A percentile compares a stretch with the other conserved stretches of the same genome.
Conservation (phyloP, 2,113 vertebrate genomes). For the Indicator indicator region DNA sequence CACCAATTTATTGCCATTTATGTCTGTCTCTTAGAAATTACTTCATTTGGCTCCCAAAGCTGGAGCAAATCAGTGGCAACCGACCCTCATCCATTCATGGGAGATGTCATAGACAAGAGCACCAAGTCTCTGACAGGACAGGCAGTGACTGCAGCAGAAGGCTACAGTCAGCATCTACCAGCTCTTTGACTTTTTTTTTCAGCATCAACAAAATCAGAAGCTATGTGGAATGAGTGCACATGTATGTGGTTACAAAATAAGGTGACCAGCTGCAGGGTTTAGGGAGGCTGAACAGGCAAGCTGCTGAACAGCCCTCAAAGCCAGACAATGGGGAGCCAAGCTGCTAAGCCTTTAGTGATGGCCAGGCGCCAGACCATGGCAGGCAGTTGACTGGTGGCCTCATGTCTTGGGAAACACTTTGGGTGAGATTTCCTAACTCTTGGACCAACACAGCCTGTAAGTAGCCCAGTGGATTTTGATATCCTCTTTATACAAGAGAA, state of each 20-base stretch:
- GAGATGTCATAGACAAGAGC: background rate
- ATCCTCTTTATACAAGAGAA: background rate
- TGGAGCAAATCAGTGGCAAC: background rate
- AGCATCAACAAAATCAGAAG: background rate
- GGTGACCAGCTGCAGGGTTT: slow-evolving; percentile 34
- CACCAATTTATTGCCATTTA: background rate
- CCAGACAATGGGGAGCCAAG: background rate
- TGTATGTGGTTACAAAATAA: slow-evolving; percentile 7
- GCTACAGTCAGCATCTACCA: background rate
- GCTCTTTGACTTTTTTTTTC: background rate
- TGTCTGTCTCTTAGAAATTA: background rate
- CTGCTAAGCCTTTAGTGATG: background rate
- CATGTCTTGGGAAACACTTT: rapidly evolving
- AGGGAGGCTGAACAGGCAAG: background rate
- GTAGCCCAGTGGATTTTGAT: background rate
- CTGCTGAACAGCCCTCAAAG: background rate
- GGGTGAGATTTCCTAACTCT: background rate
- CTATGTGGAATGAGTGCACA: background rate
- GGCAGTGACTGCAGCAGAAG: background rate
- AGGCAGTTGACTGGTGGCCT: background rate
- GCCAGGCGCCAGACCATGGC: background rate
- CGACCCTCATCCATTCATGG: background rate
- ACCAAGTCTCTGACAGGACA: background rate
- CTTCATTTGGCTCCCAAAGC: background rate
- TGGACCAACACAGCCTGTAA: background rate